Base-by-base conservation (phyloP, 2,888 invertebrate genomes). In the Himalopsyche kuldschensis region DNA sequence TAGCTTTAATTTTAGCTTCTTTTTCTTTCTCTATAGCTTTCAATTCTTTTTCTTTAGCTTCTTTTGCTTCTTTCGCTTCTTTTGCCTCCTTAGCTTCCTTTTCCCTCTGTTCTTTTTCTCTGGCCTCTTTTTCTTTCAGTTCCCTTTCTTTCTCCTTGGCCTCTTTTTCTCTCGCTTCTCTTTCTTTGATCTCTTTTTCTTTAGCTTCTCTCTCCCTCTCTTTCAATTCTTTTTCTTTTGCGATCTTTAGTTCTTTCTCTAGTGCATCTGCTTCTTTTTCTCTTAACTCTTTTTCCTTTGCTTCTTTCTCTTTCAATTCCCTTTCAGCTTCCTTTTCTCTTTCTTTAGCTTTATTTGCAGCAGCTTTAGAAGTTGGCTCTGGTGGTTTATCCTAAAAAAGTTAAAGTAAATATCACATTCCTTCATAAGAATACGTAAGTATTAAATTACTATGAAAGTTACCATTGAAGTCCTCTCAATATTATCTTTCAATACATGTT, bases 51-150 rank as follows among this genome's bases (percentile, higher is more conserved):
- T 79, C 80, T 11, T 79, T 88, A 10, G 31, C 32, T 78, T 83
- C 84, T 47, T 84, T 84, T 46, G 84, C 85, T 69, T 87, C 86
- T 69, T 84, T 81, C 32, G 20, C 86, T 90, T 90, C 78, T 63
- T 78, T 69, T 86, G 90, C 90, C 75, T 75, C 80, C 63, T 90
- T 90, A 11, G 55, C 77, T 32, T 41, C 87, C 75, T 86, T 90
- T 91, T 86, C 90, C 20, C 30, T 27, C 41, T n/a, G 24, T 90
- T 35, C 88, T 87, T 87, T 90, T 90, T 75, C 90, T 90, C 41
- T 90, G 89, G 87, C 82, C 4, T 83, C 87, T 84, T 87, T 86
- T 31, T 87, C 84, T n/a, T 81, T 84, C 35, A 85, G 48, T 32
- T 84, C 84, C 27, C 83, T 82, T 32, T 85, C 83, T 55, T 86